Evolutionary conservation across 2,797 vertebrate species (phyloP), one percentile per base, ranked within the genome.

Genomic region (Chelonia mydas): DNA sequence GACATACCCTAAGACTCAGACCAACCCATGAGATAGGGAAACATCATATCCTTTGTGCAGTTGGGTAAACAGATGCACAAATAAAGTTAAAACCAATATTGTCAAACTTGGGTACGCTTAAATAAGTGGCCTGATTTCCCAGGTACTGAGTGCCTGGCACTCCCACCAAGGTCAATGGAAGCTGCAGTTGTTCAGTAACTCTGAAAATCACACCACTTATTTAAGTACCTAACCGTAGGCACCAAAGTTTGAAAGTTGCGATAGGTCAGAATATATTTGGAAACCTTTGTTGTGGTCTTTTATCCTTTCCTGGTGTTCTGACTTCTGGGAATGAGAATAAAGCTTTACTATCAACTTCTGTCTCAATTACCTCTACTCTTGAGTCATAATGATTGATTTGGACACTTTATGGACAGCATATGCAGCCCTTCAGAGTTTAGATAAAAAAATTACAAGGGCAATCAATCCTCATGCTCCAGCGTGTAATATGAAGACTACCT

Each of bases 371-470:
- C 82, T 83, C 78, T 85, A 92, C 89, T 92, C 87, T 92, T 31
- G 83, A 86, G 68, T 82, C 55, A 21, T 41, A 51, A 84, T 96
- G 97, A 97, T 94, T 96, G 93, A 97, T 97, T 95, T 87, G 87
- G 89, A 90, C 31, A 85, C 92, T 96, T 97, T 84, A 94, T 96
- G 95, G 96, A 84, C 85, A 95, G 91, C 96, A 94, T 89, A 96
- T 89, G 95, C 93, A 91, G 86, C 55, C 93, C 80, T 90, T 94
- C 95, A 86, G 0, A 96, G 93, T 90, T 97, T 95, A 93, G 93
- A 92, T 96, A 31, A 97, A 97, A 97, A 97, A 95, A 97, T 96
- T 96, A 95, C 88, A 95, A 90, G 53, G 89, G 74, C 90, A 95
- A 96, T 97, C 93, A 96, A 95, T 96, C 93, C 96, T 95, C 72